These are phyloP conservation scores for Lasioglossum villosulum DNA, from an alignment of 2,888 invertebrate species.

Conservation along the genomic window DNA sequence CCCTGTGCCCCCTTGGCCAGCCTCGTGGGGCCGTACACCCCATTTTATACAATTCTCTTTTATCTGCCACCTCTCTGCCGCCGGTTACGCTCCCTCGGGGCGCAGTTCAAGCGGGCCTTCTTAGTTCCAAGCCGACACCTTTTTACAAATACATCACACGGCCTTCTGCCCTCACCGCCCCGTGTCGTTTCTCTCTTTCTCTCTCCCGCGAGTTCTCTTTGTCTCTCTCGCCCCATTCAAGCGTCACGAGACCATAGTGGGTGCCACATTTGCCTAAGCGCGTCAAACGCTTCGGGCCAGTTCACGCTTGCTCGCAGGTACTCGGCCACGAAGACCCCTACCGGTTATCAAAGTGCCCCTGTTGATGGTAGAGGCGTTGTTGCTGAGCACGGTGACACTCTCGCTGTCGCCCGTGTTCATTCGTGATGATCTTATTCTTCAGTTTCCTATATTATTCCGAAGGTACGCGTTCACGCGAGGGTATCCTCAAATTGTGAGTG, in stretches of 20 bases:
- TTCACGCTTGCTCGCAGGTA: slow-evolving; percentile 76
- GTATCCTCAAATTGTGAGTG: too few species aligned
- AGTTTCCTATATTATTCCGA: background rate
- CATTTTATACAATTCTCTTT: slow-evolving; percentile 84
- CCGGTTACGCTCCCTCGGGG: slow-evolving; percentile 81
- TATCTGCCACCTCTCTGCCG: slow-evolving; percentile 81
- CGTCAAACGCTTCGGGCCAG: slow-evolving; percentile 79
- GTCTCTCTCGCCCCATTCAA: slow-evolving; percentile 34
- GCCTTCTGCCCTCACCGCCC: slow-evolving; percentile 76
- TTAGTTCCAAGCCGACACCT: slow-evolving; percentile 84
- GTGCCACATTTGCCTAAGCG: slow-evolving; percentile 83
- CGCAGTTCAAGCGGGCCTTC: slow-evolving; percentile 78
- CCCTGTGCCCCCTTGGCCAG: slow-evolving; percentile 7
- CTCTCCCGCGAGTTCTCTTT: slow-evolving; percentile 15
- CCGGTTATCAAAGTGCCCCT: slow-evolving; percentile 22
- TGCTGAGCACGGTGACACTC: background rate
- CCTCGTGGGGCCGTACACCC: slow-evolving; percentile 73
- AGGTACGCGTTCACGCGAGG: background rate
- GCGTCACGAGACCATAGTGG: slow-evolving; percentile 68
- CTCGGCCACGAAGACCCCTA: slow-evolving; percentile 42
- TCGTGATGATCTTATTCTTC: background rate
- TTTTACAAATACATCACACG: slow-evolving; percentile 84
- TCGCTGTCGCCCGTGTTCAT: background rate
- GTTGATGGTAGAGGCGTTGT: background rate
- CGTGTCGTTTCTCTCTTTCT: slow-evolving; percentile 27